Evolutionary conservation across 2,888 invertebrate genomes (phyloP).

Genomic region (Callimorpha dominula): DNA sequence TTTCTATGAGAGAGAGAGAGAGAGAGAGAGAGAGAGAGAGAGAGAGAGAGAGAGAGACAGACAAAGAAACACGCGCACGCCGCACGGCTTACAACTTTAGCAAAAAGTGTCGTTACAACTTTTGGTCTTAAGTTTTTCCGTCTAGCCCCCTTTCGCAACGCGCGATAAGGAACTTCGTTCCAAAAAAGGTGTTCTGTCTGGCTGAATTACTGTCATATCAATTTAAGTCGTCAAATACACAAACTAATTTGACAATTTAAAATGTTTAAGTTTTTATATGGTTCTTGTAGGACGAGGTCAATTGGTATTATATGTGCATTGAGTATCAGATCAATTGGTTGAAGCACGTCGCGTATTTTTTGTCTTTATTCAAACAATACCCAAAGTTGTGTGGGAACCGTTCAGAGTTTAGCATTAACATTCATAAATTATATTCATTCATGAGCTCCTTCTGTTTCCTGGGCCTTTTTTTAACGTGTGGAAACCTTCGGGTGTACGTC

Average conservation of each 20-base stretch:
- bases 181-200: no score
- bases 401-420: not conserved
- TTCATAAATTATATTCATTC: not conserved
- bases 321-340: not conserved
- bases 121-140: no score
- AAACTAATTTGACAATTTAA: not conserved
- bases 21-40: no score
- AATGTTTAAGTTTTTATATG: not conserved
- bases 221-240: not conserved
- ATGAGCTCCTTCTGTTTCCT: not conserved
- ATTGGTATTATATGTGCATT: not conserved
- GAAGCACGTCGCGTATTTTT: not conserved
- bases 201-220: not conserved
- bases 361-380: not conserved
- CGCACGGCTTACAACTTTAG: no score
- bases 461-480: not conserved
- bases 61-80: no score
- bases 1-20: no score
- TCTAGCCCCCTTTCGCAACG: no score
- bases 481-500: not conserved
- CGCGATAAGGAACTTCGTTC: no score
- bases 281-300: conserved; percentile 2
- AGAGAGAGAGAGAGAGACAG: no score
- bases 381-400: not conserved
- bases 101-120: no score